Conservation (phyloP, 2,888 invertebrate genomes). For the Tinea pellionella region DNA sequence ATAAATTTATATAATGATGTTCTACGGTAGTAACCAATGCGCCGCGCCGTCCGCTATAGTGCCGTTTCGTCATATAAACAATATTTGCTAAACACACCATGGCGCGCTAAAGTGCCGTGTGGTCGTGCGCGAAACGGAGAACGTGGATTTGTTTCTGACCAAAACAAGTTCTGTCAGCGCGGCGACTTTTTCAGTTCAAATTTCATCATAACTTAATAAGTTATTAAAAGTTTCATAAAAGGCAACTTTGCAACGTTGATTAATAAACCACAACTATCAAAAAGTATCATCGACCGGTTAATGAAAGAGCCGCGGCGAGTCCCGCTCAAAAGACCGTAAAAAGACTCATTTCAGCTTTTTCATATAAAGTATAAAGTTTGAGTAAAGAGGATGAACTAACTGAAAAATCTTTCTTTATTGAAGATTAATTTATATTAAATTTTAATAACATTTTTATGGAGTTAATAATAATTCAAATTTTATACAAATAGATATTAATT, state of each 20-base stretch:
- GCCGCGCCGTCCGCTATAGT: no score
- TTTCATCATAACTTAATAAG: neutral
- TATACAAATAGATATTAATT: no score
- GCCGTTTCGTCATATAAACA: no score
- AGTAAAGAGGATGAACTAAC: slow-evolving; percentile 1
- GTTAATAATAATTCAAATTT: no score
- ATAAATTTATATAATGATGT: no score
- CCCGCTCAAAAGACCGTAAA: slow-evolving; percentile 6
- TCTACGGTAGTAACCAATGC: no score
- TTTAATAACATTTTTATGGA: slow-evolving; percentile 9
- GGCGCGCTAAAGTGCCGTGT: no score
- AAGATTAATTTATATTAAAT: slow-evolving; percentile 3
- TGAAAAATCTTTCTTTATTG: slow-evolving; percentile 5
- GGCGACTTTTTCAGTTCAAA: no score
- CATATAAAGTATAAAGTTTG: slow-evolving; percentile 6
- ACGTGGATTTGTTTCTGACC: no score
- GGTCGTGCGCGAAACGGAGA: no score
- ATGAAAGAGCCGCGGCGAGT: neutral
- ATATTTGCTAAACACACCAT: no score
- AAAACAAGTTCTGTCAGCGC: no score
- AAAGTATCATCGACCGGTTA: neutral
- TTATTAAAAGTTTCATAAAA: neutral
- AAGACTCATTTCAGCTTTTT: neutral
- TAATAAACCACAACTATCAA: slow-evolving; percentile 5
- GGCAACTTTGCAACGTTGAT: neutral